A percentile compares a stretch with the other conserved stretches of the same genome.
Evolutionary conservation across 2,888 invertebrate species (phyloP).

Genomic region (Drosophila macrospina): DNA sequence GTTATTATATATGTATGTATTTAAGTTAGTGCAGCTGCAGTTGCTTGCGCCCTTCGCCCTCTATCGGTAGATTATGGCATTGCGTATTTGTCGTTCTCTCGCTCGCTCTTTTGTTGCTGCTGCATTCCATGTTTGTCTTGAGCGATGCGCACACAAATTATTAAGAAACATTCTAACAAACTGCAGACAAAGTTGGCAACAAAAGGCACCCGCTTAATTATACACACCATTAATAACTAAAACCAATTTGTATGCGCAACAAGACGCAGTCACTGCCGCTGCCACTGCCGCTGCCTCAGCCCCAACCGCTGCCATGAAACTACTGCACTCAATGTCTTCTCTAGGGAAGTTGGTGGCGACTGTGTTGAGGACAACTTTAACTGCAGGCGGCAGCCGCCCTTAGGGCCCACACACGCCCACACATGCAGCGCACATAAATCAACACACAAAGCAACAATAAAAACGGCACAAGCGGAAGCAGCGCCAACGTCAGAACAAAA

Average conservation of each 20-base stretch:
- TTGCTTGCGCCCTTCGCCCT: not conserved
- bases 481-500: constrained; percentile 60
- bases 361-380: constrained; percentile 39
- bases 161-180: constrained; percentile 78
- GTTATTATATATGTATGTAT: not conserved
- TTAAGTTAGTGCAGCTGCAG: not conserved
- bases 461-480: constrained; percentile 49
- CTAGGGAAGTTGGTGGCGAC: constrained; percentile 41
- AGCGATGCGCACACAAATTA: constrained; percentile 69
- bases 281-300: constrained; percentile 3
- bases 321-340: constrained; percentile 52
- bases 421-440: constrained; percentile 68
- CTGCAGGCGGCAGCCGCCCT: constrained; percentile 27
- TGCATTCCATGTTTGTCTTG: constrained; percentile 41
- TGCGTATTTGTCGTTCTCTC: not conserved
- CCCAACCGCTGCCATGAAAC: constrained; percentile 9
- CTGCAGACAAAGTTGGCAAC: constrained; percentile 78
- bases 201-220: constrained; percentile 77
- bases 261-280: constrained; percentile 42
- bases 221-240: constrained; percentile 79
- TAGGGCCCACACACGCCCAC: constrained; percentile 29
- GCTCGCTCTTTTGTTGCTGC: not conserved
- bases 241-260: constrained; percentile 77
- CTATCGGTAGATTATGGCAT: not conserved
- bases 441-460: constrained; percentile 69